Percentiles rank a stretch among this genome's conserved stretches.
Conservation (phyloP, 2,888 invertebrate species). For the Tillus elongatus region DNA sequence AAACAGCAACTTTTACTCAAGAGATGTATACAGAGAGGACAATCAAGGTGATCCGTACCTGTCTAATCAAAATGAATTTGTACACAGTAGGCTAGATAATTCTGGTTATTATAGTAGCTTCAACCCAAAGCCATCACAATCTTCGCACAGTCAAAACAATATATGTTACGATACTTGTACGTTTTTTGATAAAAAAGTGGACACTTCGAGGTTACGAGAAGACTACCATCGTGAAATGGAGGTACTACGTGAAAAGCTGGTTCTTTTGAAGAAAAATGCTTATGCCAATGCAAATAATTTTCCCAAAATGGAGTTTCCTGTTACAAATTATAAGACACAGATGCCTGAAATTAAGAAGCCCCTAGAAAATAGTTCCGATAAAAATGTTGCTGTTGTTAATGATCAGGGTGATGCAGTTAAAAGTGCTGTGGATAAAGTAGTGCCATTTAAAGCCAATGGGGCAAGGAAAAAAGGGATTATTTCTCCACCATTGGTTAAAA, state of each 20-base stretch:
- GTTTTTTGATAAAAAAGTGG: conserved; percentile 34
- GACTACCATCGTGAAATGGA: conserved; percentile 34
- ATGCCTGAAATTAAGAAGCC: no score
- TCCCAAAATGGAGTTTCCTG: no score
- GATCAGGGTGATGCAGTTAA: no score
- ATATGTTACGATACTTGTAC: conserved; percentile 34
- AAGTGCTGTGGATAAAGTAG: no score
- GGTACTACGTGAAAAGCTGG: conserved; percentile 32
- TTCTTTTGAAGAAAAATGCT: conserved; percentile 27
- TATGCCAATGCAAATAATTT: conserved; percentile 19
- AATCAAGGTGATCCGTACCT: not conserved
- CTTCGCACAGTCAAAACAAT: not conserved
- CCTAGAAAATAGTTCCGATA: no score
- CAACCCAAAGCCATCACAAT: conserved; percentile 2
- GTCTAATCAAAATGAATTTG: not conserved
- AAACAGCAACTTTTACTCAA: not conserved
- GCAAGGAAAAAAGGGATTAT: conserved; percentile 11
- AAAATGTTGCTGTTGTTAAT: no score
- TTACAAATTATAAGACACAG: no score
- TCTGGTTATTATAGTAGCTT: conserved; percentile 11
- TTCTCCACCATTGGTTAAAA: conserved; percentile 15
- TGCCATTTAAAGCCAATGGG: no score
- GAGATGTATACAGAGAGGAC: not conserved
- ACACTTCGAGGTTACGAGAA: conserved; percentile 29
- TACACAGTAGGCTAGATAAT: conserved; percentile 7